Percentiles rank a stretch among this genome's conserved stretches.
Evolutionary conservation across 1,140 invertebrate genomes (phyloP).

Genomic region (Physella acuta): DNA sequence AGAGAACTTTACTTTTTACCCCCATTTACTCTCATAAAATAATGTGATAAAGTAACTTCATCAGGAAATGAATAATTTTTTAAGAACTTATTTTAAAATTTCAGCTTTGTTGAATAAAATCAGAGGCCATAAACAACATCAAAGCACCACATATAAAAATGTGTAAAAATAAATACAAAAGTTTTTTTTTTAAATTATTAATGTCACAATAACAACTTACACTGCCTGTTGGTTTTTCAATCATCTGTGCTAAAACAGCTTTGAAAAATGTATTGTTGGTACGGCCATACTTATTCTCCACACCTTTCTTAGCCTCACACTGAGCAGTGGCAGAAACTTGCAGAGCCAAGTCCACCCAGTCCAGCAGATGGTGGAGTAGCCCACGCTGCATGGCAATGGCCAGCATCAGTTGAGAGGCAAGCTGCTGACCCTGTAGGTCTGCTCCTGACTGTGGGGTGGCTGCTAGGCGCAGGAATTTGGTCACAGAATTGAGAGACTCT

Average conservation of each 20-base stretch:
- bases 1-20: too few species aligned
- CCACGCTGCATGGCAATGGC: slow-evolving; percentile 67
- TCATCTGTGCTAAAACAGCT: slow-evolving; percentile 49
- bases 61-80: too few species aligned
- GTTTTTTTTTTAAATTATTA: too few species aligned
- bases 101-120: too few species aligned
- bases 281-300: slow-evolving; percentile 30
- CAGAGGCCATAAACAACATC: too few species aligned
- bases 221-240: slow-evolving; percentile 51
- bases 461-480: slow-evolving; percentile 51
- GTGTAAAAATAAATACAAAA: too few species aligned
- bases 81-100: too few species aligned
- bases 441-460: slow-evolving; percentile 63
- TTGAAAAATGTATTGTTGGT: slow-evolving; percentile 46
- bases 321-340: slow-evolving; percentile 36
- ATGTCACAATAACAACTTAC: too few species aligned
- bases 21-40: too few species aligned
- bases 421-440: slow-evolving; percentile 61
- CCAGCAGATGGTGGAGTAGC: slow-evolving; percentile 67
- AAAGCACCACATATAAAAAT: too few species aligned
- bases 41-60: too few species aligned
- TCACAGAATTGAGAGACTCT: slow-evolving; percentile 19
- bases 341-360: slow-evolving; percentile 69
- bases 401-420: slow-evolving; percentile 67
- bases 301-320: slow-evolving; percentile 21